These are phyloP conservation scores for Drosophila nasuta DNA, from an alignment of 1,140 invertebrate genomes.

Conservation along the genomic window DNA sequence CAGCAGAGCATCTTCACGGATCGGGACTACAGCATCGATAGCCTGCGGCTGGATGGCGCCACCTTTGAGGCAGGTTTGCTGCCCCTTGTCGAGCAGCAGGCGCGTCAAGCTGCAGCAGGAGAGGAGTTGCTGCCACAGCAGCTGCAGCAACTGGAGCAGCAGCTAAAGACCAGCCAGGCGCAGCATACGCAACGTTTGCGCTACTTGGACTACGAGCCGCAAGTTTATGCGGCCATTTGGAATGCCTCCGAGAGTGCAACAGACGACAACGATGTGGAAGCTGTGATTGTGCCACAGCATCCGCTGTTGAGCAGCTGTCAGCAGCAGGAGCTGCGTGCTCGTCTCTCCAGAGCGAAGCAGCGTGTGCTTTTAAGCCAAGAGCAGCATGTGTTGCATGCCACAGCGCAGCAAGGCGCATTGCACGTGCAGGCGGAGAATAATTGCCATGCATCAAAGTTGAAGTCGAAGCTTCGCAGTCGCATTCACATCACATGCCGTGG, in stretches of 20 bases:
- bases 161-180: background rate
- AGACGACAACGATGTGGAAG: constrained; percentile 7
- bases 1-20: constrained; percentile 65
- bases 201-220: constrained; percentile 63
- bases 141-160: constrained; percentile 14
- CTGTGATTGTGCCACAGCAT: background rate
- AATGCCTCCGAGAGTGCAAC: background rate
- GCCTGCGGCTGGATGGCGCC: constrained; percentile 60
- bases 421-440: constrained; percentile 61
- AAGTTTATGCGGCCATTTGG: constrained; percentile 29
- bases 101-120: background rate
- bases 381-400: constrained; percentile 10
- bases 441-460: constrained; percentile 27
- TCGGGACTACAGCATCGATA: constrained; percentile 73
- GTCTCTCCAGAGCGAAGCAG: constrained; percentile 10
- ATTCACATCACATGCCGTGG: constrained; percentile 58
- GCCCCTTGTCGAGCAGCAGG: background rate
- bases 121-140: constrained; percentile 6
- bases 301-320: constrained; percentile 32
- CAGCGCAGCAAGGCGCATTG: background rate
- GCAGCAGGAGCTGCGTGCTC: constrained; percentile 35
- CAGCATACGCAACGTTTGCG: constrained; percentile 40
- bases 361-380: constrained; percentile 48
- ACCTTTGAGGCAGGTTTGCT: constrained; percentile 58
- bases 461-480: constrained; percentile 50